Evolutionary conservation across 1,140 invertebrate species (phyloP).

Genomic region (Drosophila repletoides): DNA sequence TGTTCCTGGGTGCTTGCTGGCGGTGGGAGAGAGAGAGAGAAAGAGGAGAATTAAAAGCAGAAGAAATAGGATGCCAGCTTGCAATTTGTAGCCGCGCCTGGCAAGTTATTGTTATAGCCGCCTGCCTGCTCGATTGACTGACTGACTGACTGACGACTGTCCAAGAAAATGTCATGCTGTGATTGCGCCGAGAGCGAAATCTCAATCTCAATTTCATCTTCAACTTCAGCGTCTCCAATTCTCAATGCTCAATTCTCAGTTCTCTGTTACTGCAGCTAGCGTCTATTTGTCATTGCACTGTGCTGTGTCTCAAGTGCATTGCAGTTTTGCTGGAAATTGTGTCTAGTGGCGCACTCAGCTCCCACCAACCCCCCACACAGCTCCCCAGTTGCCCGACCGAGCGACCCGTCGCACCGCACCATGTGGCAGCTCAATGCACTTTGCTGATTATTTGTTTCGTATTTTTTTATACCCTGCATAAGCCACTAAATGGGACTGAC

Average conservation of each 20-base stretch:
- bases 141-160: slow-evolving; percentile 19
- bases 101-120: slow-evolving; percentile 45
- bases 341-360: slow-evolving; percentile 56
- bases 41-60: neutral
- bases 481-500: too few relatives aligned
- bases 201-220: slow-evolving; percentile 37
- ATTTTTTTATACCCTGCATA: slow-evolving; percentile 17
- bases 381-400: slow-evolving; percentile 28
- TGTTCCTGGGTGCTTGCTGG: neutral
- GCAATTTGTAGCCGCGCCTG: slow-evolving; percentile 51
- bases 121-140: slow-evolving; percentile 42
- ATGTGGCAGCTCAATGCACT: slow-evolving; percentile 53
- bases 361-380: slow-evolving; percentile 11
- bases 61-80: slow-evolving; percentile 21
- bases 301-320: slow-evolving; percentile 65
- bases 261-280: slow-evolving; percentile 33
- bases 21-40: too few relatives aligned
- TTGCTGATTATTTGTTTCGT: slow-evolving; percentile 68
- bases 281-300: slow-evolving; percentile 42
- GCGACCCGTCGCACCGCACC: too few relatives aligned
- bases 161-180: slow-evolving; percentile 61
- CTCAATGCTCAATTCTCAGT: slow-evolving; percentile 3
- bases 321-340: slow-evolving; percentile 51
- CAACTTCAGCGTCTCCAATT: too few relatives aligned
- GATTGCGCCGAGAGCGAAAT: slow-evolving; percentile 67